These are phyloP conservation scores for Drosophila subsilvestris DNA, from an alignment of 2,888 invertebrate species.

Conservation along the genomic window DNA sequence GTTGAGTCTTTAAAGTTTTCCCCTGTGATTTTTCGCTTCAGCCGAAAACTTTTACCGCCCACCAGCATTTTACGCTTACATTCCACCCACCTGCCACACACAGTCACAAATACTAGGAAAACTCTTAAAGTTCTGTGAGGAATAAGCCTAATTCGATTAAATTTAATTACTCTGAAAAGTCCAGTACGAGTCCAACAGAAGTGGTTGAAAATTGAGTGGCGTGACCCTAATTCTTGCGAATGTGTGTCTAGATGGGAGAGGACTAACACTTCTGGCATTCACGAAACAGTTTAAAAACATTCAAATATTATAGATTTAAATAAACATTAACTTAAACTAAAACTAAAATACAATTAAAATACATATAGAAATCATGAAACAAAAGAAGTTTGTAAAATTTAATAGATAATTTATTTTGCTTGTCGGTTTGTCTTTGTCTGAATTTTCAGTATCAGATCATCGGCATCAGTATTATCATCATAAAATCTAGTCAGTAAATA, in stretches of 20 bases:
- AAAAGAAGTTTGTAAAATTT: neutral
- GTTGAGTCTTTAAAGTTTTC: constrained; percentile 29
- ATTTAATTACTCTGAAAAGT: constrained; percentile 43
- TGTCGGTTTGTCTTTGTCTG: constrained; percentile 1
- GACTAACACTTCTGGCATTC: too few relatives aligned
- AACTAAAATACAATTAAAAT: neutral
- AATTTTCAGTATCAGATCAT: neutral
- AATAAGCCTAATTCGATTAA: constrained; percentile 57
- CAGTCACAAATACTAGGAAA: constrained; percentile 7
- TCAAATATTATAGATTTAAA: neutral
- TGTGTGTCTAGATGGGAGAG: too few relatives aligned
- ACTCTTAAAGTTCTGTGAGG: constrained; percentile 47
- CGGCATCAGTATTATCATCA: neutral
- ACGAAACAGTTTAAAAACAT: too few relatives aligned
- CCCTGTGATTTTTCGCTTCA: constrained; percentile 41
- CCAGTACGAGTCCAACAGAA: neutral
- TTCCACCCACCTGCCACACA: constrained; percentile 23
- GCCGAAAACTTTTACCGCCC: constrained; percentile 25
- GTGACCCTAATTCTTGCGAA: too few relatives aligned
- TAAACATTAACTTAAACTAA: neutral
- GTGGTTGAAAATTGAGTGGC: neutral
- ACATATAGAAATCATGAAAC: neutral
- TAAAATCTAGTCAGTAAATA: constrained; percentile 20
- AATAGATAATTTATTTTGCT: constrained; percentile 30
- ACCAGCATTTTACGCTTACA: constrained; percentile 43